A percentile compares a stretch with the other conserved stretches of the same genome.
These are phyloP conservation scores for Pampus argenteus DNA, from an alignment of 2,797 vertebrate genomes.

Conservation along the genomic window DNA sequence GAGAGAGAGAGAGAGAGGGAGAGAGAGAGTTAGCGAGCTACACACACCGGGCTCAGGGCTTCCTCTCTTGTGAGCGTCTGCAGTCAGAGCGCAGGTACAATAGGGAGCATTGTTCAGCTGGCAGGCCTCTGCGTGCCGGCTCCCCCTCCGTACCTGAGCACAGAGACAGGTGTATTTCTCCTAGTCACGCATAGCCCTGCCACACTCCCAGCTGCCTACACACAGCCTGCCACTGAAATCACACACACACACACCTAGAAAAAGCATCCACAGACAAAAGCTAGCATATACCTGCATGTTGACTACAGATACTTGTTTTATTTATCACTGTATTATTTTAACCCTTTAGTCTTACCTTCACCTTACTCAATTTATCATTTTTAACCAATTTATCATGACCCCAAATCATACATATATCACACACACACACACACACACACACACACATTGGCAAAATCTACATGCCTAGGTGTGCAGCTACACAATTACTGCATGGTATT, in stretches of 20 bases:
- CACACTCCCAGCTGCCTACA: constrained; percentile 81
- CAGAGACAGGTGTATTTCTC: constrained; percentile 93
- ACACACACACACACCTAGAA: constrained; percentile 30
- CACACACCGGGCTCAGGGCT: constrained; percentile 84
- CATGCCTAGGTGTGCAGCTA: background rate
- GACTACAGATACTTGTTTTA: background rate
- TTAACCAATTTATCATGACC: background rate
- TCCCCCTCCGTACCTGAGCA: constrained; percentile 87
- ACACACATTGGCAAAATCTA: background rate
- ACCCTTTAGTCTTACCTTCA: background rate
- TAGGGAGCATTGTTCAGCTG: constrained; percentile 89
- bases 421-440: too few relatives aligned
- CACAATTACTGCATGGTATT: background rate
- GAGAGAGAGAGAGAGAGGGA: constrained; percentile 25
- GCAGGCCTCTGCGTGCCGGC: constrained; percentile 90
- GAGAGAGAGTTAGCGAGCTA: constrained; percentile 30
- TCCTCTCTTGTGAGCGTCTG: constrained; percentile 81
- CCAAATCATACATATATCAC: too few relatives aligned
- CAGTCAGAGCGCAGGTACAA: constrained; percentile 88
- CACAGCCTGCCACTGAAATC: constrained; percentile 51
- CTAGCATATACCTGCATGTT: background rate
- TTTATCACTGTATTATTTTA: background rate
- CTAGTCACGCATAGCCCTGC: constrained; percentile 87
- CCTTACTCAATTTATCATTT: background rate
- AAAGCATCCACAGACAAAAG: constrained; percentile 28